These are phyloP conservation scores for Selenia dentaria DNA, from an alignment of 2,888 invertebrate genomes.

Conservation along the genomic window DNA sequence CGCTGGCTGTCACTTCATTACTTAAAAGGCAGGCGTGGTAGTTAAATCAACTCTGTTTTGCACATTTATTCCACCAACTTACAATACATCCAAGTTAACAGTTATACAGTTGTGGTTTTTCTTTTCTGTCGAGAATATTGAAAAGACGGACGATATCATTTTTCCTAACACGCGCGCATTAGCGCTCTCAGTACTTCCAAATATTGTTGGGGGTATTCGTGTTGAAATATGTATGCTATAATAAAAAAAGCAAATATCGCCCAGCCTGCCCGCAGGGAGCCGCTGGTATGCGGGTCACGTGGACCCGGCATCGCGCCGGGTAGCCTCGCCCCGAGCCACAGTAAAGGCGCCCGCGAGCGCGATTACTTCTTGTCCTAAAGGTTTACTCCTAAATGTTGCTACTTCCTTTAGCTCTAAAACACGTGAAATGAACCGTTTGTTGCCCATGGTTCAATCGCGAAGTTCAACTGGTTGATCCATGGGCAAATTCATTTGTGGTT, in stretches of 20 bases:
- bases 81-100: too few species aligned
- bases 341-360: conserved; percentile 10
- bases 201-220: conserved; percentile 72
- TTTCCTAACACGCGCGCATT: conserved; percentile 75
- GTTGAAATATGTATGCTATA: conserved; percentile 79
- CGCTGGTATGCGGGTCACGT: conserved; percentile 67
- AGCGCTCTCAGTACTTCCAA: conserved; percentile 69
- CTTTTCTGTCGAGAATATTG: conserved; percentile 51
- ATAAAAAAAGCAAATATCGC: conserved; percentile 76
- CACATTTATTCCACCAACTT: too few species aligned
- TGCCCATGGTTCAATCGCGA: too few species aligned
- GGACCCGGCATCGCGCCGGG: conserved; percentile 47
- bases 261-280: conserved; percentile 58
- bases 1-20: too few species aligned
- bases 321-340: conserved; percentile 36
- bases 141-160: conserved; percentile 56
- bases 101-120: conserved; percentile 44
- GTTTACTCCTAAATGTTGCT: too few species aligned
- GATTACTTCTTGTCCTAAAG: conserved; percentile 3
- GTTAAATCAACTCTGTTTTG: too few species aligned
- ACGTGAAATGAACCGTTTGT: too few species aligned
- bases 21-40: too few species aligned
- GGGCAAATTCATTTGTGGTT: too few species aligned
- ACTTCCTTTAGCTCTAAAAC: too few species aligned
- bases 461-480: too few species aligned